These are phyloP conservation scores for Phallusia fumigata DNA, from an alignment of 23 tunicate genomes.

Conservation along the genomic window DNA sequence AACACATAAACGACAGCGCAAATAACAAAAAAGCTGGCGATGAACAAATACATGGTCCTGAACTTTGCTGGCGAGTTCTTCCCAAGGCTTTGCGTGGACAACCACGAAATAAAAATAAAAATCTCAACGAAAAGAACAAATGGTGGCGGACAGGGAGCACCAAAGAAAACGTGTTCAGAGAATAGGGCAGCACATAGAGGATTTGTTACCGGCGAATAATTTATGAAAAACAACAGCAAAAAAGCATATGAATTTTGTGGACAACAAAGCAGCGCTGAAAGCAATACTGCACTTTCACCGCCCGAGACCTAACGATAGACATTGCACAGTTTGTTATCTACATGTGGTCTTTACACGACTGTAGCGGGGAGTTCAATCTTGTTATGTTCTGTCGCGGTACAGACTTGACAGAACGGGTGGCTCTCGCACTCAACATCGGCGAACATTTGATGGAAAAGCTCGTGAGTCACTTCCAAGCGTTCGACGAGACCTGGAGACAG, in stretches of 20 bases:
- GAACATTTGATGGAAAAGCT: slow-evolving; percentile 54
- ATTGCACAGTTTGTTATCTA: not conserved
- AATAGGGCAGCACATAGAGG: too few relatives aligned
- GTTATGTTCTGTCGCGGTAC: not conserved
- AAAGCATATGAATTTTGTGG: too few relatives aligned
- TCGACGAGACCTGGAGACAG: not conserved
- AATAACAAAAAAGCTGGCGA: not conserved
- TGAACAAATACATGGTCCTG: not conserved
- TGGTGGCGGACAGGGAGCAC: not conserved
- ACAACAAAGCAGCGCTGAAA: not conserved
- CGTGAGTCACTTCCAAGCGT: slow-evolving; percentile 33
- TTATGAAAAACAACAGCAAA: too few relatives aligned
- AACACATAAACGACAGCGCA: not conserved
- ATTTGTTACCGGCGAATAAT: too few relatives aligned
- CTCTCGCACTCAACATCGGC: slow-evolving; percentile 46
- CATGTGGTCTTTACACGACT: not conserved
- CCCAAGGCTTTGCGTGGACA: not conserved
- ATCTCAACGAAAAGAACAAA: not conserved
- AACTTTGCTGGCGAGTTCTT: not conserved
- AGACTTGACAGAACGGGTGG: slow-evolving; percentile 57
- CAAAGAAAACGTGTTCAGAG: not conserved
- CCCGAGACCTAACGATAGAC: not conserved
- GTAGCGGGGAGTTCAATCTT: not conserved
- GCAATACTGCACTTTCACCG: not conserved
- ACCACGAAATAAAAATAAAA: too few relatives aligned